A percentile compares a stretch with the other conserved stretches of the same genome.
phyloP scores from a whole-genome alignment of 1,140 invertebrate species.

The Proctacanthus coquilletti region DNA sequence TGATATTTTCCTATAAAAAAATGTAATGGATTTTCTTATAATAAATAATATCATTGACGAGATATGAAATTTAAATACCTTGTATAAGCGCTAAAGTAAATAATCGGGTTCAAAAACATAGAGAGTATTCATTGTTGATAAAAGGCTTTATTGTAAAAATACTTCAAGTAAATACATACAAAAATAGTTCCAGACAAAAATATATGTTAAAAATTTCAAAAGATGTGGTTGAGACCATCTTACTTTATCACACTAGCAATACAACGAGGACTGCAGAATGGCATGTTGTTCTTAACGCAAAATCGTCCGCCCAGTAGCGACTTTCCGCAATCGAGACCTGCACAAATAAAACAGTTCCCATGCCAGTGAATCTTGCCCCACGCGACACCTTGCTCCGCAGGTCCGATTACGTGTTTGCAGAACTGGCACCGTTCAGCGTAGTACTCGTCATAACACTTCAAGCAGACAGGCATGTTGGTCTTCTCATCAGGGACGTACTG shows the following conservation, averaged over 20 bases:
- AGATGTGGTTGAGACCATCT: too few relatives aligned
- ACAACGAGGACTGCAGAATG: constrained; percentile 47
- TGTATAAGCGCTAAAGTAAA: too few relatives aligned
- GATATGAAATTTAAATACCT: too few relatives aligned
- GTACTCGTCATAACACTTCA: constrained; percentile 59
- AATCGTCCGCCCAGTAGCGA: constrained; percentile 49
- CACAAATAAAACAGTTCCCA: constrained; percentile 55
- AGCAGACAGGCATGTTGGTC: constrained; percentile 59
- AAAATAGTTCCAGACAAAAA: too few relatives aligned
- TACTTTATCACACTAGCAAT: constrained; percentile 30
- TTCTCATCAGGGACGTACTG: constrained; percentile 63
- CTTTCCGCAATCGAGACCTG: constrained; percentile 53
- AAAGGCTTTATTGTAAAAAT: too few relatives aligned
- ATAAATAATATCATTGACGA: too few relatives aligned
- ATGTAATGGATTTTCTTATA: too few relatives aligned
- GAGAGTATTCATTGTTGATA: too few relatives aligned
- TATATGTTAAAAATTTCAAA: too few relatives aligned
- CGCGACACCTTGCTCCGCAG: constrained; percentile 58
- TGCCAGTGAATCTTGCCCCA: constrained; percentile 66
- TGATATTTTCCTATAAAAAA: too few relatives aligned
- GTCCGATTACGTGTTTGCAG: constrained; percentile 53
- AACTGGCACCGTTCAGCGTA: constrained; percentile 59
- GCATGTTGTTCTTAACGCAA: constrained; percentile 49
- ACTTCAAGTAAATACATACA: too few relatives aligned
- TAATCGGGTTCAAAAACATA: too few relatives aligned